Percentiles rank a stretch among this genome's conserved stretches.
phyloP scores from a whole-genome alignment of 2,888 invertebrate genomes.

The Philopedon plagiatum region DNA sequence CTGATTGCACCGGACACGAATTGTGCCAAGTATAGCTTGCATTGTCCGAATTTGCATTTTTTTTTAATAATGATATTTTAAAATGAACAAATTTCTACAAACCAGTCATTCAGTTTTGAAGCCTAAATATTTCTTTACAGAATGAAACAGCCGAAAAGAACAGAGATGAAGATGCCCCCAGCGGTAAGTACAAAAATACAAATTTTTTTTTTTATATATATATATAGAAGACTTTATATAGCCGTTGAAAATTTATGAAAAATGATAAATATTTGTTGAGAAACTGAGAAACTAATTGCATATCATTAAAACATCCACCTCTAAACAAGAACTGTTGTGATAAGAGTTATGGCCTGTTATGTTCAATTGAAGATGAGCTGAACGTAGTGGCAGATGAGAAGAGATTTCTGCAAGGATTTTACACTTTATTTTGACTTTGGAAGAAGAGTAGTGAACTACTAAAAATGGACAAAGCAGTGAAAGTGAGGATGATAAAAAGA shows the following conservation, averaged over 20 bases:
- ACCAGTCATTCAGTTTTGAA: not conserved
- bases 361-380: not conserved
- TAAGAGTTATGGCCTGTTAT: not conserved
- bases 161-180: constrained; percentile 42
- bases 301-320: constrained; percentile 42
- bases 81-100: not conserved
- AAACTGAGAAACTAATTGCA: constrained; percentile 54
- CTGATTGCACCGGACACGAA: no score
- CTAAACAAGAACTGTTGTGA: not conserved
- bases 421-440: no score
- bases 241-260: not conserved
- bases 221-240: no score
- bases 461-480: no score
- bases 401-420: no score
- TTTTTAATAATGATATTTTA: no score
- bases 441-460: no score
- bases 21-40: no score
- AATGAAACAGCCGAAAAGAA: constrained; percentile 51
- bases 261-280: not conserved
- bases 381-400: no score
- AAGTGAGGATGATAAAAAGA: no score
- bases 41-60: not conserved
- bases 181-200: constrained; percentile 47
- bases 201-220: constrained; percentile 22
- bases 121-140: constrained; percentile 42